Conservation (phyloP, 2,797 vertebrate species). For the Oceanodroma leucorhoa region DNA sequence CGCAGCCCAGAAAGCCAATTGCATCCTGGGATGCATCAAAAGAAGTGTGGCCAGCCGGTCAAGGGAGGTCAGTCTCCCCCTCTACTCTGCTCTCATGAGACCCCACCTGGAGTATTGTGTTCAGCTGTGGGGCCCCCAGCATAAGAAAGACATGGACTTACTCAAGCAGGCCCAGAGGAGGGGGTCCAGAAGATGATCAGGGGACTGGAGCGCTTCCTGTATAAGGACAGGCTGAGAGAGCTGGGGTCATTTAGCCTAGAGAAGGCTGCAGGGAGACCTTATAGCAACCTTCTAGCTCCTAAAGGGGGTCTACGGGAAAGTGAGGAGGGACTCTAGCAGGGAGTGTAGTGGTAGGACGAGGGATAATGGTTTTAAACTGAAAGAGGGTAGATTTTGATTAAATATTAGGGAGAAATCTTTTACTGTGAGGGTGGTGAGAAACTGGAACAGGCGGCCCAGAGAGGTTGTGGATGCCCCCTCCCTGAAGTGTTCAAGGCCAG, state of each 20-base stretch:
- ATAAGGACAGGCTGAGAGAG: background rate
- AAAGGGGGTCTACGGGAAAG: background rate
- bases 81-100: no score
- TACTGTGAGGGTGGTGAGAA: background rate
- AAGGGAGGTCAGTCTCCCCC: no score
- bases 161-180: background rate
- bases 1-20: background rate
- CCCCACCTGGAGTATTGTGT: no score
- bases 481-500: no score
- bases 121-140: rapidly evolving
- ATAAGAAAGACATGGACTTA: background rate
- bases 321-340: background rate
- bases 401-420: background rate
- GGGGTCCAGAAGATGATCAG: background rate
- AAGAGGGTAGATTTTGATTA: background rate
- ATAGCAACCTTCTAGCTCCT: background rate
- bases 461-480: rapidly evolving
- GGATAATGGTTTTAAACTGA: background rate
- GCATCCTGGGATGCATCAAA: background rate
- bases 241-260: background rate
- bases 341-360: background rate
- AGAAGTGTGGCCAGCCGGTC: no score
- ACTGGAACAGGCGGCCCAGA: background rate
- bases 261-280: background rate
- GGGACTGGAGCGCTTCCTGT: background rate